Percentiles rank a stretch among this genome's conserved stretches.
Evolutionary conservation across 1,140 invertebrate species (phyloP).

Genomic region (Proctacanthus coquilletti): DNA sequence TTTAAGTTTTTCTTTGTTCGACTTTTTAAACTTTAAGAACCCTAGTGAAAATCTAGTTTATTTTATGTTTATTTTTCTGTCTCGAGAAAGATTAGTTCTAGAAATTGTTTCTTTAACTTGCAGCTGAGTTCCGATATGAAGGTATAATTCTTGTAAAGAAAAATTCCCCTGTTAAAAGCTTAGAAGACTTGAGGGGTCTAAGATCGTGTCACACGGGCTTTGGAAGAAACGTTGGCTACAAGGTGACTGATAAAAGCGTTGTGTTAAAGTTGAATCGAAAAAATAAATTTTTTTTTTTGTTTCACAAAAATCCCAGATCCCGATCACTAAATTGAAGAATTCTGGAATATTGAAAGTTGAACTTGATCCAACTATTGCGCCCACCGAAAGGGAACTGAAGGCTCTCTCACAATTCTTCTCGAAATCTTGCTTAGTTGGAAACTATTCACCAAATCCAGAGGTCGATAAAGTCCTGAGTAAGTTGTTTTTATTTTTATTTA

Average conservation of each 20-base stretch:
- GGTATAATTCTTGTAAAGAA: conserved; percentile 62
- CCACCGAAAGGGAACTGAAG: conserved; percentile 57
- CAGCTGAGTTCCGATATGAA: conserved; percentile 58
- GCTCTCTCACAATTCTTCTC: conserved; percentile 55
- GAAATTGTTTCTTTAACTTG: too few species aligned
- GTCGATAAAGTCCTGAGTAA: conserved; percentile 52
- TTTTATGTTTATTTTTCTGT: too few species aligned
- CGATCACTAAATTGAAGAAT: conserved; percentile 53
- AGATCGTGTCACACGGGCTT: conserved; percentile 68
- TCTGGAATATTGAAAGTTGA: conserved; percentile 46
- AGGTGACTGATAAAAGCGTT: conserved; percentile 29
- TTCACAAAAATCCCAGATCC: conserved; percentile 28
- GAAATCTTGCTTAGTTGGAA: conserved; percentile 61
- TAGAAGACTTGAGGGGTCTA: conserved; percentile 48
- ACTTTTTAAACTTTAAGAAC: too few species aligned
- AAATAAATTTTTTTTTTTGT: not conserved
- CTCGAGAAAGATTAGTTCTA: too few species aligned
- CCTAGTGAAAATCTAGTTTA: too few species aligned
- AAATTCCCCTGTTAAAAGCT: conserved; percentile 41
- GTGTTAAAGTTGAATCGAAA: not conserved
- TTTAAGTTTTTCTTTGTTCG: too few species aligned
- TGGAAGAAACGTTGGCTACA: conserved; percentile 63
- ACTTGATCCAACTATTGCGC: conserved; percentile 46
- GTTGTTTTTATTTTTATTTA: too few species aligned
- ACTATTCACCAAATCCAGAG: conserved; percentile 57